Evolutionary conservation across 2,888 invertebrate species (phyloP), one percentile per base, ranked within the genome.

Genomic region (Pristionchus maxplancki): DNA sequence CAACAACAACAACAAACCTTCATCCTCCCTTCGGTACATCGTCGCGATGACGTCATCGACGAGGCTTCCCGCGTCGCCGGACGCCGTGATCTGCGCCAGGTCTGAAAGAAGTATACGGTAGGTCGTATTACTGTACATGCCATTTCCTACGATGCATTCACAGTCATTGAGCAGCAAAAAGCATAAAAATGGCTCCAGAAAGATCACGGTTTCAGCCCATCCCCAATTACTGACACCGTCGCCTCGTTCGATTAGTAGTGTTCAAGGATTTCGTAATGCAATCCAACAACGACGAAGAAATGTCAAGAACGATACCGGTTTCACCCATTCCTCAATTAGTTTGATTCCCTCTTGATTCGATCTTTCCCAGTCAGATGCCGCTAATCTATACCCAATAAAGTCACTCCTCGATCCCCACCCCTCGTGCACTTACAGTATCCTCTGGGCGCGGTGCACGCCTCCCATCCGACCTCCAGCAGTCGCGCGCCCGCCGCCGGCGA

Each of bases 361-460:
- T 44, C 44, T 44, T 44, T 44, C 8, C 44, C 8, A 44, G 6
- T 44, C 8, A 9, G 8, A 44, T 44, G 6, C 11, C 11, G 11
- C 6, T 44, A 44, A 9, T 11, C 44, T 44, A 44, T 44, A 6
- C 11, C 11, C 44, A 44, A 44, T 44, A 44, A 44, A 44, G 8
- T 44, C 71, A 71, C 24, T 71, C 20, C 3, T 20, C 71, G 28
- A 48, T 78, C 40, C 24, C 28, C 34, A 4, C 3, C n/a, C n/a
- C n/a, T 20, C 8, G 40, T 48, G 44, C 48, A 89, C 93, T 89
- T 78, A 93, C 93, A 92, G 87, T 91, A 91, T 87, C 91, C 91
- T 64, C 90, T 90, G 3, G 92, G 91, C 15, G 92, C 91, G 17
- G 90, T 88, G 62, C 90, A 90, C 11, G 90, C 90, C 83, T 91